Evolutionary conservation across 1,140 invertebrate genomes (phyloP).

Genomic region (Bombus balteatus): DNA sequence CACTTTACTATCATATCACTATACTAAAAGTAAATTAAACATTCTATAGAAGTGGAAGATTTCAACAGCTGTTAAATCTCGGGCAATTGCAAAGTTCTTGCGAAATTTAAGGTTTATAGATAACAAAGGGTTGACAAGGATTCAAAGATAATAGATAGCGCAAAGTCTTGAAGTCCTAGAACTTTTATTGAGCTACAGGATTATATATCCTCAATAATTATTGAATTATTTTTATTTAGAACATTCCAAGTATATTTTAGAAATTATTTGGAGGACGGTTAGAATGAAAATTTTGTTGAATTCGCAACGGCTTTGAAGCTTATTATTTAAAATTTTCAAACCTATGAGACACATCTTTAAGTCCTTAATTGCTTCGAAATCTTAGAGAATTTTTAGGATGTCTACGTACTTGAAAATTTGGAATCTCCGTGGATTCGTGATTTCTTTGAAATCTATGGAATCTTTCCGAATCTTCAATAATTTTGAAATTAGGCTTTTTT

Average conservation of each 20-base stretch:
- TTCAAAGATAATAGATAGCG: rapidly evolving
- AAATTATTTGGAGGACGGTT: too few relatives aligned
- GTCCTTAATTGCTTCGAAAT: too few relatives aligned
- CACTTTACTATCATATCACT: too few relatives aligned
- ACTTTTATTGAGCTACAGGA: rapidly evolving
- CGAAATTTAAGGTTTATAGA: not conserved
- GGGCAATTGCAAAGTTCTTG: not conserved
- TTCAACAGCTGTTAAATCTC: not conserved
- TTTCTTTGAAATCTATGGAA: not conserved
- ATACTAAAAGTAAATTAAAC: not conserved
- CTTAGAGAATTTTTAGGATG: too few relatives aligned
- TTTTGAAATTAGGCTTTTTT: not conserved
- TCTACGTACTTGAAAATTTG: not conserved
- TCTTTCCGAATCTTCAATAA: not conserved
- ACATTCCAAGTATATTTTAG: too few relatives aligned
- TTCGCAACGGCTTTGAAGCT: too few relatives aligned
- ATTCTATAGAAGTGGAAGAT: not conserved
- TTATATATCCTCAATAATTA: too few relatives aligned
- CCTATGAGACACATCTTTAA: not conserved
- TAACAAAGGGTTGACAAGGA: not conserved
- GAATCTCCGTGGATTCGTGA: not conserved
- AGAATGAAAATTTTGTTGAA: too few relatives aligned
- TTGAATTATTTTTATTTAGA: too few relatives aligned
- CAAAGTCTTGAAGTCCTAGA: too few relatives aligned
- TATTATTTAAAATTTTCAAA: rapidly evolving